Percentiles rank a stretch among this genome's conserved stretches.
Evolutionary conservation across 2,797 vertebrate species (phyloP).

Genomic region (Chloroceryle amazona): DNA sequence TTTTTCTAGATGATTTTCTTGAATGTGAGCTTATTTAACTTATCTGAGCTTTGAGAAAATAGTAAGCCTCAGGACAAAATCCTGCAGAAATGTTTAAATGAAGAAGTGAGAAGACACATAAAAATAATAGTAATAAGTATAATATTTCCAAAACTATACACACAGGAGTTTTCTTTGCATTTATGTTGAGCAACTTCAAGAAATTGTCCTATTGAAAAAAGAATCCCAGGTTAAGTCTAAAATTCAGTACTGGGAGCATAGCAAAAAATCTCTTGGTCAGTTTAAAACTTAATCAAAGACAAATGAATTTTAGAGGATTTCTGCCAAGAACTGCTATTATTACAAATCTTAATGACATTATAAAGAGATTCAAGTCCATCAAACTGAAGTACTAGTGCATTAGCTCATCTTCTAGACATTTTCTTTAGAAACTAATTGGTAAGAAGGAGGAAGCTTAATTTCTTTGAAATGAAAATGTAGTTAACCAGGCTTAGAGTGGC

Average conservation of each 20-base stretch:
- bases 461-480: not conserved
- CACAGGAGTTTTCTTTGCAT: not conserved
- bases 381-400: slow-evolving; percentile 38
- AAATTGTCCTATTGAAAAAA: not conserved
- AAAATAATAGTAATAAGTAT: not conserved
- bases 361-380: slow-evolving; percentile 58
- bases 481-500: not conserved
- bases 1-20: not conserved
- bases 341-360: slow-evolving; percentile 57
- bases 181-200: not conserved
- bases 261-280: slow-evolving; percentile 49
- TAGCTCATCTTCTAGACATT: slow-evolving; percentile 28
- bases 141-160: not conserved
- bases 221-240: not conserved
- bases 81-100: not conserved
- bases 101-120: not conserved
- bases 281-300: slow-evolving; percentile 69
- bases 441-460: not conserved
- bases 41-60: not conserved
- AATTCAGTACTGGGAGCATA: not conserved
- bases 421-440: slow-evolving; percentile 43
- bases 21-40: not conserved
- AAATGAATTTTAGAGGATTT: slow-evolving; percentile 60
- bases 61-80: not conserved
- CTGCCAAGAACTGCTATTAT: slow-evolving; percentile 61